These are phyloP conservation scores for Euclidia mi DNA, from an alignment of 2,888 invertebrate genomes.

Conservation along the genomic window DNA sequence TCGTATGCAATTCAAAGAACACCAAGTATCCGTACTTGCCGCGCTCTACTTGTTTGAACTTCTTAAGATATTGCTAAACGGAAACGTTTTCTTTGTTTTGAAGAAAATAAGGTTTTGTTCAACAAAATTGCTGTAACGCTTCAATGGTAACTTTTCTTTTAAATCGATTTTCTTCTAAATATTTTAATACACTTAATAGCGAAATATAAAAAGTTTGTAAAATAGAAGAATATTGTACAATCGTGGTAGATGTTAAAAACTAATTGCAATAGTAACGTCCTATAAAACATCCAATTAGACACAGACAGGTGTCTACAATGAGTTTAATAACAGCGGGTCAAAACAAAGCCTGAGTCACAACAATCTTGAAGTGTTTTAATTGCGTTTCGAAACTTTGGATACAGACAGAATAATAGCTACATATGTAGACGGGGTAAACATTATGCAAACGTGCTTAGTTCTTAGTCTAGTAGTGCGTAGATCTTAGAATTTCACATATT, in stretches of 20 bases:
- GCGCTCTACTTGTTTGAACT: constrained; percentile 5
- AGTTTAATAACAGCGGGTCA: constrained; percentile 39
- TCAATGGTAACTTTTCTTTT: not conserved
- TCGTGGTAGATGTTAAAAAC: constrained; percentile 31
- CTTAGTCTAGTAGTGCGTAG: too few relatives aligned
- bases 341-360: constrained; percentile 31
- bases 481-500: too few relatives aligned
- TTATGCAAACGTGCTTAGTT: too few relatives aligned
- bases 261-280: constrained; percentile 19
- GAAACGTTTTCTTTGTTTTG: constrained; percentile 3
- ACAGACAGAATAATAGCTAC: too few relatives aligned
- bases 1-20: constrained; percentile 4
- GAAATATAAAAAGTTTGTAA: not conserved
- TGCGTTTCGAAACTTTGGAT: not conserved
- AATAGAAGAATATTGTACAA: constrained; percentile 1
- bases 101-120: constrained; percentile 2
- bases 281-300: constrained; percentile 41
- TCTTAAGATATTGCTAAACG: constrained; percentile 8
- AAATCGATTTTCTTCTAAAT: too few relatives aligned
- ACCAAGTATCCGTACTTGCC: not conserved
- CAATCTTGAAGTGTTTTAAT: constrained; percentile 25
- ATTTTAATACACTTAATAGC: too few relatives aligned
- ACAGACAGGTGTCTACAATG: constrained; percentile 33
- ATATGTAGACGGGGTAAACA: too few relatives aligned
- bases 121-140: constrained; percentile 1